Base-by-base conservation (phyloP, 2,797 vertebrate genomes). In the Harpagifer antarcticus region DNA sequence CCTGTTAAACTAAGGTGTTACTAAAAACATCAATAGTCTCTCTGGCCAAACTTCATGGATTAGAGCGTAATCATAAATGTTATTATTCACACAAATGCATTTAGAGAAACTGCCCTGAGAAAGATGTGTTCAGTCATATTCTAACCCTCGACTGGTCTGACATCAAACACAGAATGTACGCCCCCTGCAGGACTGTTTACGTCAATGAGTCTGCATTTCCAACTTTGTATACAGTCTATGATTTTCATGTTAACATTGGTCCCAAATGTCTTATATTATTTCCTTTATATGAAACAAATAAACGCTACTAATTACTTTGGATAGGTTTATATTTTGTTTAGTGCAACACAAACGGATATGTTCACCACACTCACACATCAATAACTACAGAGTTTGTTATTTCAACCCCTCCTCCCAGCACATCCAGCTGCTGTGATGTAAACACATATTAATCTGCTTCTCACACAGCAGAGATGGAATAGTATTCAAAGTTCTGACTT, bases 391-490 rank as follows among this genome's bases (percentile, higher is more conserved):
- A 43, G 40, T 71, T 74, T 82, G 70, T 72, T 68, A 74, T 72
- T 43, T 40, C 37, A 49, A 44, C 33, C 12, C 11, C 50, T 49
- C 54, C 56, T 60, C 27, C 19, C 17, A 19, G 71, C 76, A 52
- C 40, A 65, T 65, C 57, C 48, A 67, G 55, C 17, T 81, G 73
- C 82, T 68, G 53, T 76, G 45, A 44, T 78, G 19, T 48, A 72
- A 33, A 74, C 67, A 82, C 16, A 53, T 8, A 15, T 23, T 31
- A 43, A 56, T 66, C 27, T 50, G 40, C 55, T 10, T 14, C 19
- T 44, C 42, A 23, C 16, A 5, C 20, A 42, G 27, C 33, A 1
- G 16, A 12, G 1, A 15, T 43, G 43, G 42, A 60, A 2, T 16
- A 60, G 43, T 31, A 31, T 23, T 59, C 40, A 20, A 14, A 37